Percentiles rank a stretch among this genome's conserved stretches.
These are phyloP conservation scores for Eupithecia centaureata DNA, from an alignment of 2,888 invertebrate genomes.

Conservation along the genomic window DNA sequence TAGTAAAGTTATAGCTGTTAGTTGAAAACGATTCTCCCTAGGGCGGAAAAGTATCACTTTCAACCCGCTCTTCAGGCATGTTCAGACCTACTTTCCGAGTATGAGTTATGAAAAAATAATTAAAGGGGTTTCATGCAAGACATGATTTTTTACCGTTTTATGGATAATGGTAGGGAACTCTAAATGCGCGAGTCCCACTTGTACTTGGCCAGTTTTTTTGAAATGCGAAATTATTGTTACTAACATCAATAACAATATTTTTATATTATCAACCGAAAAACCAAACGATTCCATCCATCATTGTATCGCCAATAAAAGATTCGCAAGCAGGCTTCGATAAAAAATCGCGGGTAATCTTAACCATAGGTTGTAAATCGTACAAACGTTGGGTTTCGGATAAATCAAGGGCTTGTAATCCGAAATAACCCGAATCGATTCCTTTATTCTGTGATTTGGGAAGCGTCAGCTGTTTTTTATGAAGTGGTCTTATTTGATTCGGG, in stretches of 20 bases:
- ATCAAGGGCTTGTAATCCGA: slow-evolving; percentile 58
- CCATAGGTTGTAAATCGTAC: slow-evolving; percentile 57
- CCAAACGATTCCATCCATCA: slow-evolving; percentile 19
- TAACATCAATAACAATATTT: slow-evolving; percentile 2
- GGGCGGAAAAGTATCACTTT: too few relatives aligned
- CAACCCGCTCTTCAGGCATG: too few relatives aligned
- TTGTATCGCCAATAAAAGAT: slow-evolving; percentile 41
- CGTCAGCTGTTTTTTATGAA: slow-evolving; percentile 48
- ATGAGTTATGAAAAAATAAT: too few relatives aligned
- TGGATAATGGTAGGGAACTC: too few relatives aligned
- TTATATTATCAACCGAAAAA: slow-evolving; percentile 1
- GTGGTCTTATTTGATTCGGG: slow-evolving; percentile 19
- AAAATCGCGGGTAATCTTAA: slow-evolving; percentile 46
- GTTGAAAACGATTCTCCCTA: too few relatives aligned
- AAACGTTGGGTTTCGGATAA: slow-evolving; percentile 51
- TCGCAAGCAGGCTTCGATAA: slow-evolving; percentile 43
- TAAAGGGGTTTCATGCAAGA: too few relatives aligned
- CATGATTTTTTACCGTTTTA: too few relatives aligned
- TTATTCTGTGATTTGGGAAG: slow-evolving; percentile 52
- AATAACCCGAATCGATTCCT: slow-evolving; percentile 53
- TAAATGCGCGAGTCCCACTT: too few relatives aligned
- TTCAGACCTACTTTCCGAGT: too few relatives aligned
- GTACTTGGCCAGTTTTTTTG: too few relatives aligned
- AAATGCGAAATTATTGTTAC: background rate
- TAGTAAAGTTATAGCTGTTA: too few relatives aligned